A percentile compares a stretch with the other conserved stretches of the same genome.
These are phyloP conservation scores for Phymorhynchus buccinoides DNA, from an alignment of 1,140 invertebrate genomes.

Conservation along the genomic window DNA sequence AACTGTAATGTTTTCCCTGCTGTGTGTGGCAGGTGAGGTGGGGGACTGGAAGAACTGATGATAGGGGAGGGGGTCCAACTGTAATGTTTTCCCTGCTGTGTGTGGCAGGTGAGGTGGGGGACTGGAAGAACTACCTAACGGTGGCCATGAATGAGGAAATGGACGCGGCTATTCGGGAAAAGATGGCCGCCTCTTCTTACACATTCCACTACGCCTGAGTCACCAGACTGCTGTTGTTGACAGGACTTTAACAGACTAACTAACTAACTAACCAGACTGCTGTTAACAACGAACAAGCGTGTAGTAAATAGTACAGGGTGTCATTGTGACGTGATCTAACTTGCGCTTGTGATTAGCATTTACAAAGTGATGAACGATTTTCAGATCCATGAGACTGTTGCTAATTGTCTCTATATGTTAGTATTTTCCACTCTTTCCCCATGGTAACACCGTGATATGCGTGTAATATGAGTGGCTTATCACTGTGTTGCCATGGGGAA, in stretches of 20 bases:
- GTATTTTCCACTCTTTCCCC: no score
- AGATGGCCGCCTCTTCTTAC: slow-evolving; percentile 1
- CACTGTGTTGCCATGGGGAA: no score
- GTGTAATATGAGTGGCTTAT: no score
- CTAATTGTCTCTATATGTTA: no score
- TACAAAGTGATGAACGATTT: no score
- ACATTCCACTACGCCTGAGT: background rate
- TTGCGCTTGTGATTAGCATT: no score
- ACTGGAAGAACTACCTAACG: slow-evolving; percentile 36
- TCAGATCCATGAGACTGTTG: no score
- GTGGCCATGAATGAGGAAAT: slow-evolving; percentile 25
- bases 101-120: slow-evolving; percentile 1
- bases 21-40: background rate
- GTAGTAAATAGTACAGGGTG: background rate
- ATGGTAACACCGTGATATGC: no score
- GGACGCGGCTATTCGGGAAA: background rate
- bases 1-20: no score
- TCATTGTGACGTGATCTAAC: no score
- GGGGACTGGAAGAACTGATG: slow-evolving; percentile 31
- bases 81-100: background rate
- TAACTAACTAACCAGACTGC: background rate
- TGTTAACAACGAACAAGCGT: background rate
- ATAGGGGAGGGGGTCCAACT: no score
- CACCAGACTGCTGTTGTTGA: background rate
- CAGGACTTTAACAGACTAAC: background rate